These are phyloP conservation scores for Papilio polyxenes DNA, from an alignment of 1,140 invertebrate genomes.

Conservation along the genomic window DNA sequence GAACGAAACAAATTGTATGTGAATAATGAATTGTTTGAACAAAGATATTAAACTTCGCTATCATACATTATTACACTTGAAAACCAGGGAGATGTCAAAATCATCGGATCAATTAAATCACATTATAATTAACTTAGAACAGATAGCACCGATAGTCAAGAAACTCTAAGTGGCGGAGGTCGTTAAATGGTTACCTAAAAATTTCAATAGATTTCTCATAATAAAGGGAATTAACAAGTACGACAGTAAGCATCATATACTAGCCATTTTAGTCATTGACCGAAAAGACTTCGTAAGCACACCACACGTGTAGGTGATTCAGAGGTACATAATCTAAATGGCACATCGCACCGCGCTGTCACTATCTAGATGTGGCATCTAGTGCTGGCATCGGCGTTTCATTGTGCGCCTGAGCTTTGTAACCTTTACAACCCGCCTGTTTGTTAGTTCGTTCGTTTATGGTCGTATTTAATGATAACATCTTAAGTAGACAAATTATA, in stretches of 20 bases:
- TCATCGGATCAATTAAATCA: no score
- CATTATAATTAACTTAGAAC: no score
- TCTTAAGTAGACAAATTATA: neutral
- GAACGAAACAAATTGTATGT: no score
- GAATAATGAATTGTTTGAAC: no score
- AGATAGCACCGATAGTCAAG: no score
- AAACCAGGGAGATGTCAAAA: no score
- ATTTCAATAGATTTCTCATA: neutral
- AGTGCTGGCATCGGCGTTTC: neutral
- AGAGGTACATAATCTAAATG: neutral
- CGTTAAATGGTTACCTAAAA: no score
- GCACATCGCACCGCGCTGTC: neutral
- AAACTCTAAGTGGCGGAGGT: no score
- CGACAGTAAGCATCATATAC: neutral
- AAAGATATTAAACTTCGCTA: no score
- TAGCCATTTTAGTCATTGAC: neutral
- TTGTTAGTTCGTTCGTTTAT: neutral
- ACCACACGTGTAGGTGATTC: neutral
- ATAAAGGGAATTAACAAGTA: neutral
- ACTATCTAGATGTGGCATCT: conserved; percentile 20
- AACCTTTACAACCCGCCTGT: conserved; percentile 15
- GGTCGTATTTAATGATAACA: conserved; percentile 1
- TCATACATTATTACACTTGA: no score
- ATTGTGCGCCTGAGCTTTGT: neutral
- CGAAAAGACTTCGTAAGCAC: neutral